Evolutionary conservation across 2,888 invertebrate species (phyloP), one percentile per base, ranked within the genome.

Genomic region (Deilephila elpenor): DNA sequence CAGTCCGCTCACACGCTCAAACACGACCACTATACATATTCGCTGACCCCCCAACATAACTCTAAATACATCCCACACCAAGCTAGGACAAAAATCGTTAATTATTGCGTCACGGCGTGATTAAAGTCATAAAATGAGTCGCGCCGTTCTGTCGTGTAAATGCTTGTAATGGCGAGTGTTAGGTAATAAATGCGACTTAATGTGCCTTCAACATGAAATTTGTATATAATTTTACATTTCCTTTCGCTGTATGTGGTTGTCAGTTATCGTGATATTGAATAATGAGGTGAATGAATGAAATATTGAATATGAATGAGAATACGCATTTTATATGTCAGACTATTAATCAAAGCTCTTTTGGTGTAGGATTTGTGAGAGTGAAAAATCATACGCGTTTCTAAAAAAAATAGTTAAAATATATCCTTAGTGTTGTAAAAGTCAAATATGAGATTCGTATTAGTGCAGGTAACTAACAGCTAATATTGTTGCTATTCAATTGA

Each of bases 21-120:
- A 37, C 7, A 37, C 6, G 8, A 37, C 6, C 37, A 0, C 6
- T 1, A 8, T 0, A 6, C 7, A 7, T 20, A 20, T 8, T 3
- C 20, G 29, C 29, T 5, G 32, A 34, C n/a, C 34, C 62, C 62
- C 20, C 3, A n/a, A 34, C 64, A 20, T 17, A 17, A 14, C 44
- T 14, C 64, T 67, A 14, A 14, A 4, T 44, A 7, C 44, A 7
- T 25, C 64, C 64, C 64, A 8, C 14, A 25, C 4, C 14, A 67
- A 44, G 11, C 44, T 67, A 44, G n/a, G 44, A n/a, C 44, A 44
- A 67, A 67, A 25, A 20, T 67, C 20, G 14, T 44, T 67, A 67
- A 67, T 67, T 67, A 44, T 67, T 34, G n/a, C 37, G 44, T 67
- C 44, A 64, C 44, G 8, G 44, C 34, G 64, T 67, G 64, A 67